Percentiles rank a stretch among this genome's conserved stretches.
phyloP scores from a whole-genome alignment of 2,797 vertebrate species.

The Cygnus olor region DNA sequence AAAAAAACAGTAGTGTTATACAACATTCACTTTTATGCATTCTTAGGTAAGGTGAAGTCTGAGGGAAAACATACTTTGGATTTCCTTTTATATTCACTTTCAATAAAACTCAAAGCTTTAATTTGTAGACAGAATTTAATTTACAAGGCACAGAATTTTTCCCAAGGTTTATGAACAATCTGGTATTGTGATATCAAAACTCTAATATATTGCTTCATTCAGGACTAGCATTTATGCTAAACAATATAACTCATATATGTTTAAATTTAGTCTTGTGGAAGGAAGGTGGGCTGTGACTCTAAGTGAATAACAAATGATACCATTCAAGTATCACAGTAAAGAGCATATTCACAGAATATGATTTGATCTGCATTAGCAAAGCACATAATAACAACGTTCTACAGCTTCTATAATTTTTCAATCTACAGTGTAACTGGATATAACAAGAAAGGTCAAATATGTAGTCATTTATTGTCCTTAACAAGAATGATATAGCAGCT shows the following conservation, averaged over 20 bases:
- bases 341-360: neutral
- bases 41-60: neutral
- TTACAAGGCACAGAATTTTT: neutral
- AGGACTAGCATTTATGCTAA: neutral
- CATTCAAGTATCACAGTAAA: neutral
- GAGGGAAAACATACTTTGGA: neutral
- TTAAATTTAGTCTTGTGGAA: neutral
- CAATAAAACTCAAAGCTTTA: neutral
- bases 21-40: fast-evolving
- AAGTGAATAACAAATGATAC: neutral
- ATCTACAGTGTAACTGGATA: neutral
- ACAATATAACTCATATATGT: neutral
- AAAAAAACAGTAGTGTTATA: neutral
- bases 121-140: neutral
- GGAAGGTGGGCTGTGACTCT: neutral
- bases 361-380: conserved; percentile 4
- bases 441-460: conserved; percentile 52
- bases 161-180: neutral
- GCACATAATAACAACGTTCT: neutral
- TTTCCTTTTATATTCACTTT: neutral
- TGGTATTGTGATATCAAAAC: neutral
- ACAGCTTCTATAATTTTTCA: conserved; percentile 17
- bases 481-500: conserved; percentile 36
- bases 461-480: conserved; percentile 16
- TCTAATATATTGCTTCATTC: neutral